These are phyloP conservation scores for Arizona elegans DNA, from an alignment of 2,113 vertebrate species.

Conservation along the genomic window DNA sequence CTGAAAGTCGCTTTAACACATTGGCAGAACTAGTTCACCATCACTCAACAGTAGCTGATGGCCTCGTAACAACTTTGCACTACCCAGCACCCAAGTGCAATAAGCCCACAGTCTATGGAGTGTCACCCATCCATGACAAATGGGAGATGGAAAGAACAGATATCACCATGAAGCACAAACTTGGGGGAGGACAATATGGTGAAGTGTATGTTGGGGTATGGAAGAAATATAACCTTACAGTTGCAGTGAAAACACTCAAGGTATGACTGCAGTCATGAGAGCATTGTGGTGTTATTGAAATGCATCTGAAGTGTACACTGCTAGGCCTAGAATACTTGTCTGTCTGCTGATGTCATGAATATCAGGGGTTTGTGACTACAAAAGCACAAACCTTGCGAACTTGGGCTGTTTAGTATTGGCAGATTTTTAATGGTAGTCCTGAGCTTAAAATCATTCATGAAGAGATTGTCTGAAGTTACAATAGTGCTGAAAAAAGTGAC, in stretches of 20 bases:
- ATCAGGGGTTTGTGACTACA: background rate
- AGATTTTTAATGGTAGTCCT: background rate
- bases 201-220: slow-evolving; percentile 98
- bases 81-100: slow-evolving; percentile 99
- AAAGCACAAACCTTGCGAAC: background rate
- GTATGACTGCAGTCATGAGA: slow-evolving; percentile 59
- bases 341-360: background rate
- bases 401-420: background rate
- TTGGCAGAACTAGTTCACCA: slow-evolving; percentile 97
- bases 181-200: slow-evolving; percentile 96
- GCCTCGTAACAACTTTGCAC: slow-evolving; percentile 95
- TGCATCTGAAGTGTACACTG: slow-evolving; percentile 19
- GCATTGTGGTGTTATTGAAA: background rate
- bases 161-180: slow-evolving; percentile 99
- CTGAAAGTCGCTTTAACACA: slow-evolving; percentile 95
- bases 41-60: slow-evolving; percentile 96
- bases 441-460: background rate
- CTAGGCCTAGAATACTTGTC: background rate
- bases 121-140: slow-evolving; percentile 99
- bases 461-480: background rate
- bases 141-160: slow-evolving; percentile 99
- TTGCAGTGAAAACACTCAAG: slow-evolving; percentile 97
- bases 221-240: slow-evolving; percentile 97
- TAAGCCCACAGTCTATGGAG: slow-evolving; percentile 97
- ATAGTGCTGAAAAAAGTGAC: background rate